phyloP scores from a whole-genome alignment of 2,888 invertebrate species.

The Epirrhoe alternata region DNA sequence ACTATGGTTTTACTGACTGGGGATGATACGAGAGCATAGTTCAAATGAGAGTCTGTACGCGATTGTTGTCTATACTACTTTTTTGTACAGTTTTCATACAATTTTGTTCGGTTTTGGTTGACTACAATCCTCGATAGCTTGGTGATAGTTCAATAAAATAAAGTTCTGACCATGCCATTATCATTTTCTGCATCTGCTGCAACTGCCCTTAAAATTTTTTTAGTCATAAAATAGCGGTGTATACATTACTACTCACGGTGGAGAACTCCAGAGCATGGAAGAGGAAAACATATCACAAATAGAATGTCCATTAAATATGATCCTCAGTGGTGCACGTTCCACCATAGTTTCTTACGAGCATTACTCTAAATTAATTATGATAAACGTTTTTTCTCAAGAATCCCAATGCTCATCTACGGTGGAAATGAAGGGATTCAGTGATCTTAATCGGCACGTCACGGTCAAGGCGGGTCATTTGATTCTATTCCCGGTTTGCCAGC shows the following conservation, averaged over 20 bases:
- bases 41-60: too few relatives aligned
- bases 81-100: too few relatives aligned
- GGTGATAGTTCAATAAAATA: too few relatives aligned
- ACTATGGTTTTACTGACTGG: too few relatives aligned
- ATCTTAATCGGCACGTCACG: slow-evolving; percentile 70
- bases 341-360: background rate
- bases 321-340: background rate
- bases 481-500: slow-evolving; percentile 70
- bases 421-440: slow-evolving; percentile 66
- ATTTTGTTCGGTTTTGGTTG: too few relatives aligned
- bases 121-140: too few relatives aligned
- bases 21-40: too few relatives aligned
- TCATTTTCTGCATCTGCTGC: too few relatives aligned
- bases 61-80: too few relatives aligned
- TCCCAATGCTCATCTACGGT: slow-evolving; percentile 61
- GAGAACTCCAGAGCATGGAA: background rate
- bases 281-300: background rate
- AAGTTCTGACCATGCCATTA: too few relatives aligned
- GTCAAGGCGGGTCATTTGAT: slow-evolving; percentile 72
- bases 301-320: background rate
- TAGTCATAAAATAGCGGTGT: background rate
- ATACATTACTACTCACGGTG: background rate
- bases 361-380: background rate
- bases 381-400: slow-evolving; percentile 48
- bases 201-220: too few relatives aligned